A percentile compares a stretch with the other conserved stretches of the same genome.
These are phyloP conservation scores for Linepithema humile DNA, from an alignment of 1,140 invertebrate genomes.

Conservation along the genomic window DNA sequence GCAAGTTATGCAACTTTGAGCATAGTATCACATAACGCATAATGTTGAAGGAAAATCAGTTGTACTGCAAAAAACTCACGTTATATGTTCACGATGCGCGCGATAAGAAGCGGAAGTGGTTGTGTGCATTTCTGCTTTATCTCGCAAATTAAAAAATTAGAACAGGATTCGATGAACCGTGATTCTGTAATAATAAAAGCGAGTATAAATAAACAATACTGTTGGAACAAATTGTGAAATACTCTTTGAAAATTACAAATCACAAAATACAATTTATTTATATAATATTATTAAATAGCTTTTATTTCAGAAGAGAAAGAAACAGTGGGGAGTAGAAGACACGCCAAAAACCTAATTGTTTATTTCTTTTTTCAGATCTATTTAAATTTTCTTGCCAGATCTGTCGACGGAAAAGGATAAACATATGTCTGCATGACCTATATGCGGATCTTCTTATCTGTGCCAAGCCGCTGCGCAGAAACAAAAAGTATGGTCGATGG, in stretches of 20 bases:
- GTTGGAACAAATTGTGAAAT: neutral
- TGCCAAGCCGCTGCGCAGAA: constrained; percentile 6
- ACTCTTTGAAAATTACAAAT: neutral
- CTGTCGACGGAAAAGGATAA: neutral
- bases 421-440: constrained; percentile 2
- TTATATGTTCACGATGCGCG: neutral
- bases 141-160: neutral
- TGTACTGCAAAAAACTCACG: neutral
- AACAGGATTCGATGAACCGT: neutral
- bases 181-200: neutral
- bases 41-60: neutral
- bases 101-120: neutral
- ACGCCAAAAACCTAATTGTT: no score
- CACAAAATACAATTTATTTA: neutral
- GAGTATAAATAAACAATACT: neutral
- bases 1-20: neutral
- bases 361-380: neutral
- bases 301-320: neutral
- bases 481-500: constrained; percentile 30
- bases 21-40: neutral
- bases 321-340: neutral
- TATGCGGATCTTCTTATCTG: constrained; percentile 34
- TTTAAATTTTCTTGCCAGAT: neutral
- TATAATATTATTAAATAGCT: neutral
- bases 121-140: neutral